Conservation (phyloP, 2,797 vertebrate genomes). For the Malacoctenus gilli region DNA sequence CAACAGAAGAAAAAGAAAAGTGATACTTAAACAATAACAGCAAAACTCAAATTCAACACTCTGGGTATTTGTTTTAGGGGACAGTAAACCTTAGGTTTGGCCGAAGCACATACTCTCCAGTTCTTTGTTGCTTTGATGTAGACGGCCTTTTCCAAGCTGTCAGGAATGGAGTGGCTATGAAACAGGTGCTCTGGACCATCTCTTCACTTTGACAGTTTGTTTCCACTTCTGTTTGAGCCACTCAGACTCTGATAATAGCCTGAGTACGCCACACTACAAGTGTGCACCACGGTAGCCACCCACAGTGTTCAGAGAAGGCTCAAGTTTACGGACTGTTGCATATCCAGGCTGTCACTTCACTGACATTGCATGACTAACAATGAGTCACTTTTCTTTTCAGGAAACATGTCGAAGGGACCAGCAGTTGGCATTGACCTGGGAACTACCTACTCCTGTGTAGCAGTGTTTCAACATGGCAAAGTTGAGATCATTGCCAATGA, state of each 20-base stretch:
- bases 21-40: too few relatives aligned
- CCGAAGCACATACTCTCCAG: neutral
- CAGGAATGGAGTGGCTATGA: conserved; percentile 23
- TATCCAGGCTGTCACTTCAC: neutral
- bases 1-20: too few relatives aligned
- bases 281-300: neutral
- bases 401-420: conserved; percentile 93
- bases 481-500: conserved; percentile 98
- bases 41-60: too few relatives aligned
- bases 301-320: neutral
- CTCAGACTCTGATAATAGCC: conserved; percentile 48
- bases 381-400: conserved; percentile 31
- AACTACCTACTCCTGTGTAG: conserved; percentile 96
- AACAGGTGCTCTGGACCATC: conserved; percentile 50
- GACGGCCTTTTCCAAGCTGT: conserved; percentile 17
- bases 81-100: neutral
- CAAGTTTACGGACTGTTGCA: neutral
- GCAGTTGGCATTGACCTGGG: conserved; percentile 95
- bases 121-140: conserved; percentile 22
- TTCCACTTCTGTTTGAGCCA: conserved; percentile 26
- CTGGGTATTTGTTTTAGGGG: too few relatives aligned
- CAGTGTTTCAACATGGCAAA: conserved; percentile 95
- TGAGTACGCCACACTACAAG: conserved; percentile 21
- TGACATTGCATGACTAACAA: conserved; percentile 7
- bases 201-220: conserved; percentile 16